Percentiles rank a stretch among this genome's conserved stretches.
Conservation (phyloP, 1,140 invertebrate genomes). For the Pygmarrhopalites habei region DNA sequence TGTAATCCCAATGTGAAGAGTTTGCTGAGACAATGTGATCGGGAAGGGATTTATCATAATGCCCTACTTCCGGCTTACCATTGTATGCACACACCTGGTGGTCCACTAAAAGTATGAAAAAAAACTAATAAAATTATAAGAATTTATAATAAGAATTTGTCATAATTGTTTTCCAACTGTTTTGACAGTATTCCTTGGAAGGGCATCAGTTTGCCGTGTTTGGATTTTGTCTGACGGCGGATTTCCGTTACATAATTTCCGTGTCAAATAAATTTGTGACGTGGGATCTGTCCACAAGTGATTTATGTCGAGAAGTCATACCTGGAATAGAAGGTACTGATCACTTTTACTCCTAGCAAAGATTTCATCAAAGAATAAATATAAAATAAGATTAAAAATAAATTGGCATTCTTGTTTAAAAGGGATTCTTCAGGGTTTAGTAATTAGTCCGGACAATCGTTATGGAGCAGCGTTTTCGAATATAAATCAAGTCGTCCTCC, state of each 20-base stretch:
- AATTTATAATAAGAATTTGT: background rate
- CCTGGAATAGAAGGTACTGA: constrained; percentile 51
- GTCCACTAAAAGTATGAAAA: constrained; percentile 70
- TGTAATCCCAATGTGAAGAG: constrained; percentile 74
- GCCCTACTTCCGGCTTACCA: constrained; percentile 87
- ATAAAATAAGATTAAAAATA: constrained; percentile 48
- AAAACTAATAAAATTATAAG: background rate
- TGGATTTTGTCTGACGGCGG: constrained; percentile 82
- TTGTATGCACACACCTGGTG: constrained; percentile 93
- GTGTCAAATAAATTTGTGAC: constrained; percentile 96
- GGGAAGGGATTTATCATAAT: constrained; percentile 75
- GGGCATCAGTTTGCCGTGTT: constrained; percentile 97
- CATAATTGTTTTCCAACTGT: background rate
- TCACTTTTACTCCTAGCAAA: too few relatives aligned
- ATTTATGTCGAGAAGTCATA: constrained; percentile 81
- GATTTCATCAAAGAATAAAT: constrained; percentile 50
- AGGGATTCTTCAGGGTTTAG: constrained; percentile 92
- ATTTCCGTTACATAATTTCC: constrained; percentile 88
- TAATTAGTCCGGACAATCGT: constrained; percentile 90
- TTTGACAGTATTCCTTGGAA: constrained; percentile 79
- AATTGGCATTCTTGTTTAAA: too few relatives aligned
- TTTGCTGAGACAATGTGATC: constrained; percentile 82
- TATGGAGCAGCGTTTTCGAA: constrained; percentile 94
- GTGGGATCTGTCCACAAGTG: constrained; percentile 91
- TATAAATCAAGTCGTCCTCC: constrained; percentile 80